Evolutionary conservation across 1,140 invertebrate genomes (phyloP).

Genomic region (Anagrus nilaparvatae): DNA sequence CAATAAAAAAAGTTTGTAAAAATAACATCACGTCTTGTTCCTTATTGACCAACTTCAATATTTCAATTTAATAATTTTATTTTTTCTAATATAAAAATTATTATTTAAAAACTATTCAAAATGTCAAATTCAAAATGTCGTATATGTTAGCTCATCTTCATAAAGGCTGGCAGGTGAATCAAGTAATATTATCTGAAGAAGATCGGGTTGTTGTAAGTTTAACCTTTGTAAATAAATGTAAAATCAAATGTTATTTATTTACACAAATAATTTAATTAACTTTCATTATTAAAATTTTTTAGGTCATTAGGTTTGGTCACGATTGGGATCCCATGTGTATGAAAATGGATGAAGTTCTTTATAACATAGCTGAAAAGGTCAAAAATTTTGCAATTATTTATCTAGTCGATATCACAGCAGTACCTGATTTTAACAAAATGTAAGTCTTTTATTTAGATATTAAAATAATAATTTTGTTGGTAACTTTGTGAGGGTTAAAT

Average conservation of each 20-base stretch:
- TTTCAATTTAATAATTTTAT: too few relatives aligned
- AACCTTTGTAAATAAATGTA: constrained; percentile 20
- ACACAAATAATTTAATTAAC: too few relatives aligned
- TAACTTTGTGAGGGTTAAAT: neutral
- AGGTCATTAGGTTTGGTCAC: constrained; percentile 94
- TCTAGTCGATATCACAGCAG: constrained; percentile 93
- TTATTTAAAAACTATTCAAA: too few relatives aligned
- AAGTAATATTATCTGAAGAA: constrained; percentile 95
- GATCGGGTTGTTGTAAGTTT: constrained; percentile 89
- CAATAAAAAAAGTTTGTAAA: too few relatives aligned
- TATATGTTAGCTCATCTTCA: constrained; percentile 97
- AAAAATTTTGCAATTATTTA: constrained; percentile 97
- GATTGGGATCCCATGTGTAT: constrained; percentile 99
- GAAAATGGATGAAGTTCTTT: constrained; percentile 99
- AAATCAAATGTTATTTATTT: too few relatives aligned
- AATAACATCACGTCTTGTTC: too few relatives aligned
- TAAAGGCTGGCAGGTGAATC: constrained; percentile 98
- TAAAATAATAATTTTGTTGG: too few relatives aligned
- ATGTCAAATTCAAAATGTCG: constrained; percentile 68
- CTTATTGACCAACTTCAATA: too few relatives aligned
- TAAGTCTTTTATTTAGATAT: constrained; percentile 47
- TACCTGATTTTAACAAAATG: constrained; percentile 99
- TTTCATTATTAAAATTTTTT: constrained; percentile 17
- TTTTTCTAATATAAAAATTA: too few relatives aligned
- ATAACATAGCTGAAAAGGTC: constrained; percentile 95